These are phyloP conservation scores for Artemisiospiza belli DNA, from an alignment of 2,113 vertebrate genomes.

Conservation along the genomic window DNA sequence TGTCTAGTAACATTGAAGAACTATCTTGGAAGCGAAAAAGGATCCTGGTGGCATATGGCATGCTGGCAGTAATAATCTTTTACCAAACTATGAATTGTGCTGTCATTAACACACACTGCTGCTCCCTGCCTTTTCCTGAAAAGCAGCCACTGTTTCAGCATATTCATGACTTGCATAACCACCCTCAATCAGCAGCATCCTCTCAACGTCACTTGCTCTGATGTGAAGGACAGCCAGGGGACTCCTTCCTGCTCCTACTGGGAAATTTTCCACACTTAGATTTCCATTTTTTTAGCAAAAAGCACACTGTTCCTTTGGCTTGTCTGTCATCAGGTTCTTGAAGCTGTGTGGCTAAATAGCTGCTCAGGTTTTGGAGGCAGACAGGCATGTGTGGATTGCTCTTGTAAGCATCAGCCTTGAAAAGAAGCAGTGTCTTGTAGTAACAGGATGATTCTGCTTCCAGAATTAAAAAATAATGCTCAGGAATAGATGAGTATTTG, in stretches of 20 bases:
- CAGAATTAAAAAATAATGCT: not conserved
- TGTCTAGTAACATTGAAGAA: conserved; percentile 10
- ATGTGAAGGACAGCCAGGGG: not conserved
- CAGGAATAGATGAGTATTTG: not conserved
- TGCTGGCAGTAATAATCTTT: not conserved
- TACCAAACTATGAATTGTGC: not conserved
- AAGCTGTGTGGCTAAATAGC: not conserved
- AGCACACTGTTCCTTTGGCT: not conserved
- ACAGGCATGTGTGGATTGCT: not conserved
- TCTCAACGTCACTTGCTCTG: not conserved
- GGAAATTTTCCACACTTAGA: not conserved
- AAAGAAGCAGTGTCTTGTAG: not conserved
- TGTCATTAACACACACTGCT: not conserved
- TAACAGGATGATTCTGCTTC: not conserved
- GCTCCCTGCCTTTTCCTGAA: not conserved
- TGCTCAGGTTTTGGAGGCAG: not conserved
- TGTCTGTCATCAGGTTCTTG: not conserved
- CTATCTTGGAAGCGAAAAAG: not conserved
- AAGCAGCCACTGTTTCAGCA: not conserved
- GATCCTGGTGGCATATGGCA: conserved; percentile 11
- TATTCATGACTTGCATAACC: not conserved
- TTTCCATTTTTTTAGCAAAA: not conserved
- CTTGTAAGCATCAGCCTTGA: not conserved
- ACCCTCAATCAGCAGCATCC: not conserved
- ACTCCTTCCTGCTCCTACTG: not conserved